Evolutionary conservation across 2,797 vertebrate species (phyloP).

Genomic region (Rhinoraja longicauda): DNA sequence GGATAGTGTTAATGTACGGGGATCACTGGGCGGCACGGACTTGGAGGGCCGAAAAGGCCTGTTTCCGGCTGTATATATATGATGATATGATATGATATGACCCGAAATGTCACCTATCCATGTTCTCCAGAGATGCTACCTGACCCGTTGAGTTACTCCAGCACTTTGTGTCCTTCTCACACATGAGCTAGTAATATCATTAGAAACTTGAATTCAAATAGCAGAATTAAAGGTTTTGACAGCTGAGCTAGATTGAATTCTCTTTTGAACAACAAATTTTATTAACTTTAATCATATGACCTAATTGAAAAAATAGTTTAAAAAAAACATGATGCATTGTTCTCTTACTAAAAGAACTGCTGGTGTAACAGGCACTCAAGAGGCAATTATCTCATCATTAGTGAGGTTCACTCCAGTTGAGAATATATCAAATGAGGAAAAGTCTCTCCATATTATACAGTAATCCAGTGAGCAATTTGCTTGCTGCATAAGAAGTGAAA

Average conservation of each 20-base stretch:
- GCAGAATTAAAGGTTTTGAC: background rate
- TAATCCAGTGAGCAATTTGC: background rate
- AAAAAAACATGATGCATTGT: background rate
- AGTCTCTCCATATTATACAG: background rate
- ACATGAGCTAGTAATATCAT: background rate
- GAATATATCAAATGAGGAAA: background rate
- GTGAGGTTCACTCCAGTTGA: background rate
- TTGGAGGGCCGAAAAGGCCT: too few relatives aligned
- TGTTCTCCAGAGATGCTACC: too few relatives aligned
- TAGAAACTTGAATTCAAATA: background rate
- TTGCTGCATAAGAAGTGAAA: background rate
- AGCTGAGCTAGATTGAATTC: background rate
- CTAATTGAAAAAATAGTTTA: background rate
- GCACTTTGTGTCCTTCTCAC: background rate
- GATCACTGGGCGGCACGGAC: too few relatives aligned
- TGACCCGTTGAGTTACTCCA: too few relatives aligned
- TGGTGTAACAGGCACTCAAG: background rate
- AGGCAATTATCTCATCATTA: background rate
- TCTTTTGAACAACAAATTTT: background rate
- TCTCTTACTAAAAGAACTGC: background rate
- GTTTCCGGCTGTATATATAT: too few relatives aligned
- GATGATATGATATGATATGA: too few relatives aligned
- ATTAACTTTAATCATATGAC: background rate
- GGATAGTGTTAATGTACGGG: too few relatives aligned
- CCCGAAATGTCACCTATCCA: too few relatives aligned